Percentiles rank a stretch among this genome's conserved stretches.
Evolutionary conservation across 2,113 vertebrate species (phyloP).

Genomic region (Synodontis membranacea): DNA sequence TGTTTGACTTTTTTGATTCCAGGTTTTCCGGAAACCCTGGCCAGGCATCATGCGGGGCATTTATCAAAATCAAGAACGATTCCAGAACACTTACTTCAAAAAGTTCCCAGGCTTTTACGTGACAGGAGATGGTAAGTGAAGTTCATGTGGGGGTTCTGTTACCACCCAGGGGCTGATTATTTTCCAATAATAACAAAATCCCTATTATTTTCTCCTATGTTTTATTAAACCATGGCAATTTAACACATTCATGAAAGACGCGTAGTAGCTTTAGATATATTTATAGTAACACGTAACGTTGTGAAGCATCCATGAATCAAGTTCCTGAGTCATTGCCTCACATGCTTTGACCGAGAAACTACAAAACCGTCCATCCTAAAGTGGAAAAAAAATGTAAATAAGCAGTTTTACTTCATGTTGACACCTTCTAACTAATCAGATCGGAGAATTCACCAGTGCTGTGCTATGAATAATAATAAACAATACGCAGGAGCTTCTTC

Average conservation of each 20-base stretch:
- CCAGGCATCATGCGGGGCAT: conserved; percentile 79
- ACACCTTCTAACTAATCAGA: background rate
- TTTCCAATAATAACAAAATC: background rate
- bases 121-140: conserved; percentile 76
- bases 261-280: background rate
- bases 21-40: conserved; percentile 80
- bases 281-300: background rate
- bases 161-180: background rate
- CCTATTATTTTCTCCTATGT: too few relatives aligned
- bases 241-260: background rate
- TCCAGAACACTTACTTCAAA: conserved; percentile 78
- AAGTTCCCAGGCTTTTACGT: conserved; percentile 81
- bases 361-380: background rate
- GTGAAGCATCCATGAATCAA: background rate
- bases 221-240: background rate
- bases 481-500: background rate
- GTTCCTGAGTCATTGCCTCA: background rate
- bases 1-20: conserved; percentile 59
- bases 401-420: background rate
- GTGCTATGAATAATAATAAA: background rate
- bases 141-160: background rate
- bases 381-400: background rate
- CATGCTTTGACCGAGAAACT: background rate
- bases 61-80: conserved; percentile 74
- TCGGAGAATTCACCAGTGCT: background rate